phyloP scores from a whole-genome alignment of 2,888 invertebrate species.

The Horisme vitalbata region DNA sequence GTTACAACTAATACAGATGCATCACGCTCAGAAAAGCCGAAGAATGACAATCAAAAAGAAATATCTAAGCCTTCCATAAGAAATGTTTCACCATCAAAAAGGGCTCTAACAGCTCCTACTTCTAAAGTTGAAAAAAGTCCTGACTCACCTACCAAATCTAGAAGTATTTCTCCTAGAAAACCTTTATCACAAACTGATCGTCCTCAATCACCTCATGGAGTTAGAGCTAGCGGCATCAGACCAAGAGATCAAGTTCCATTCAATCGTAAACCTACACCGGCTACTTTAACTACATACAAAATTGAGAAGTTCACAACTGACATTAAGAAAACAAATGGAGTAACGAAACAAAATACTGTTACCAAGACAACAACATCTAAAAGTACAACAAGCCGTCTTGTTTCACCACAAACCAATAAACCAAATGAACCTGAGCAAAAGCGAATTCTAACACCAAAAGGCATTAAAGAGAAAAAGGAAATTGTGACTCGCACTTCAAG shows the following conservation, averaged over 20 bases:
- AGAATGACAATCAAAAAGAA: conserved; percentile 46
- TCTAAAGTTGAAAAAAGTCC: conserved; percentile 44
- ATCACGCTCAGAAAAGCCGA: conserved; percentile 32
- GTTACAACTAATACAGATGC: conserved; percentile 29
- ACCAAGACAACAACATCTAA: conserved; percentile 49
- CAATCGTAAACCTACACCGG: conserved; percentile 56
- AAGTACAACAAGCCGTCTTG: conserved; percentile 43
- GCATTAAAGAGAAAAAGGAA: conserved; percentile 61
- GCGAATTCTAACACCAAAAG: conserved; percentile 58
- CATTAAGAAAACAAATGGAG: conserved; percentile 52
- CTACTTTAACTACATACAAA: conserved; percentile 51
- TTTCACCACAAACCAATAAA: conserved; percentile 42
- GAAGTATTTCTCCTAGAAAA: conserved; percentile 71
- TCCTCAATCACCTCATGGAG: conserved; percentile 65
- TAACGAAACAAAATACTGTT: conserved; percentile 54
- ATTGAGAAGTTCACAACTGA: conserved; percentile 54
- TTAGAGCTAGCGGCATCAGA: conserved; percentile 56
- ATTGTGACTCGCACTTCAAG: conserved; percentile 79
- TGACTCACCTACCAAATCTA: conserved; percentile 52
- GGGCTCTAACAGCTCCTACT: conserved; percentile 36
- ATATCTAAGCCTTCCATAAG: conserved; percentile 53
- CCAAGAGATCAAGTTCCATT: conserved; percentile 56
- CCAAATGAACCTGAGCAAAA: conserved; percentile 57
- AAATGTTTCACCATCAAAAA: conserved; percentile 66
- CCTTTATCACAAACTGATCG: conserved; percentile 50